Conservation (phyloP, 2,797 vertebrate species). For the Falco novaeseelandiae region DNA sequence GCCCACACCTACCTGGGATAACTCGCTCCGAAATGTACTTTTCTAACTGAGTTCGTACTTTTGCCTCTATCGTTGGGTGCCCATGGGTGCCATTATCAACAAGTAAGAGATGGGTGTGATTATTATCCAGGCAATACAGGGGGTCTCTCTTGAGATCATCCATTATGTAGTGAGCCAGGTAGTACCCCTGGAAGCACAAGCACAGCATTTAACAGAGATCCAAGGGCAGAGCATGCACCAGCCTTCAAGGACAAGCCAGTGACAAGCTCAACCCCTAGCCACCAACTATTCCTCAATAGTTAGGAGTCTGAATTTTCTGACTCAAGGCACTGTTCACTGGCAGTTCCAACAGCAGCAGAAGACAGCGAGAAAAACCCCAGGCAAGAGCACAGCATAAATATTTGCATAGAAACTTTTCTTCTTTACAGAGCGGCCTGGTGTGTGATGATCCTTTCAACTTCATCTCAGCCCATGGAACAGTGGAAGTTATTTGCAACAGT, state of each 20-base stretch:
- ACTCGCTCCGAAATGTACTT: constrained; percentile 80
- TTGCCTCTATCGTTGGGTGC: constrained; percentile 70
- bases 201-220: not conserved
- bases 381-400: not conserved
- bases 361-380: not conserved
- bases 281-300: not conserved
- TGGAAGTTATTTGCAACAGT: not conserved
- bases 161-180: constrained; percentile 78
- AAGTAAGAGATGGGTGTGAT: constrained; percentile 80
- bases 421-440: not conserved
- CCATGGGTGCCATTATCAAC: constrained; percentile 80
- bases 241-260: not conserved
- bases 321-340: not conserved
- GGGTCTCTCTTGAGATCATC: constrained; percentile 81
- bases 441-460: not conserved
- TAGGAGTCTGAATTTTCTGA: not conserved
- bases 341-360: not conserved
- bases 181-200: constrained; percentile 66
- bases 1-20: constrained; percentile 73
- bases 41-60: constrained; percentile 79
- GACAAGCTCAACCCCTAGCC: not conserved
- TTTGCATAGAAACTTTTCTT: not conserved
- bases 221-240: not conserved
- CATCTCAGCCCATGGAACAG: not conserved
- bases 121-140: constrained; percentile 80